Conservation (phyloP, 1,140 invertebrate species). For the Pseudachorutes palmiensis region DNA sequence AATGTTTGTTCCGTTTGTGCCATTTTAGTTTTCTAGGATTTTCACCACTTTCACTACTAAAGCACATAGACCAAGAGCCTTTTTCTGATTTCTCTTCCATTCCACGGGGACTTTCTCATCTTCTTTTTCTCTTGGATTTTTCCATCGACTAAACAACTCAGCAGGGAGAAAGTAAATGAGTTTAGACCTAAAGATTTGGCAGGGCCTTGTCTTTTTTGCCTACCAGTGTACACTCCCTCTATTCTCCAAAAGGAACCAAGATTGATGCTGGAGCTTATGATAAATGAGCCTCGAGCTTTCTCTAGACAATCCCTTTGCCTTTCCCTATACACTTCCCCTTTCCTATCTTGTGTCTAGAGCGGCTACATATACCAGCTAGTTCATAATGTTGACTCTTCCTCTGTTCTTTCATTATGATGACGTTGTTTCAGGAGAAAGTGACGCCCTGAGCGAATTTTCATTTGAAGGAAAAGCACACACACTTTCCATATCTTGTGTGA, state of each 20-base stretch:
- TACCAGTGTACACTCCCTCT: neutral
- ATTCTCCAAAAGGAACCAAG: neutral
- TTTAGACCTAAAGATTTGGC: neutral
- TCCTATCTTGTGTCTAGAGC: too few species aligned
- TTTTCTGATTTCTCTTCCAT: neutral
- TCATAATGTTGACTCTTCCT: too few species aligned
- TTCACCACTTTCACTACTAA: neutral
- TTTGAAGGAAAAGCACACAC: too few species aligned
- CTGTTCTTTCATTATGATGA: too few species aligned
- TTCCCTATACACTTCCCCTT: too few species aligned
- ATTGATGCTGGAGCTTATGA: neutral
- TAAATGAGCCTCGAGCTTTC: neutral
- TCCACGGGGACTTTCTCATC: neutral
- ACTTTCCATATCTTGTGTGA: too few species aligned
- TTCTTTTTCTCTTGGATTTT: neutral
- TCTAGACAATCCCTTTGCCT: neutral
- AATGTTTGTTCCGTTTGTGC: neutral
- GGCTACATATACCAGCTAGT: too few species aligned
- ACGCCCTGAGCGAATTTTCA: too few species aligned
- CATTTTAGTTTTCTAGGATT: neutral
- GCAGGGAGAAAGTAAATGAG: conserved; percentile 3
- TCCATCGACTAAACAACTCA: neutral
- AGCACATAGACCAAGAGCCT: too few species aligned
- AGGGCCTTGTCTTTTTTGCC: neutral
- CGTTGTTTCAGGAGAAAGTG: too few species aligned